Percentiles rank a stretch among this genome's conserved stretches.
These are phyloP conservation scores for Eugnorisma glareosa DNA, from an alignment of 2,888 invertebrate species.

Conservation along the genomic window DNA sequence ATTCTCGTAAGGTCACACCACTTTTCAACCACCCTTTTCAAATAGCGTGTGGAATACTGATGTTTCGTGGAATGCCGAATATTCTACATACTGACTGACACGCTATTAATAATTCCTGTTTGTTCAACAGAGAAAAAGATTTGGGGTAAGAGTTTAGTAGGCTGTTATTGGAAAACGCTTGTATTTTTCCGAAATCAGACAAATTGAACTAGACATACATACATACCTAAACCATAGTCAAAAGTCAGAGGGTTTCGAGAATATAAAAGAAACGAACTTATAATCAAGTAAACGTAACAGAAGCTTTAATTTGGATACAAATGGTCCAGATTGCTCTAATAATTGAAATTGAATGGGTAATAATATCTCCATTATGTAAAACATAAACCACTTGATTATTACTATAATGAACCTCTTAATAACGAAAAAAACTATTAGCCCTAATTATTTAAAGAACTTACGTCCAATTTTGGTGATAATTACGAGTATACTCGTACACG, in stretches of 20 bases:
- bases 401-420: background rate
- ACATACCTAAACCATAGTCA: background rate
- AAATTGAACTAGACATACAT: background rate
- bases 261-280: background rate
- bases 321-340: background rate
- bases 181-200: background rate
- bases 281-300: background rate
- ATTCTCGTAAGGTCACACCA: constrained; percentile 16
- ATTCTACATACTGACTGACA: constrained; percentile 20
- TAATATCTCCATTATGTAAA: background rate
- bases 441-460: constrained; percentile 5
- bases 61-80: constrained; percentile 27
- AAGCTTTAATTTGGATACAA: background rate
- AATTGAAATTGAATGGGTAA: background rate
- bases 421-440: background rate
- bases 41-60: constrained; percentile 20
- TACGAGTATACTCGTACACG: too few relatives aligned
- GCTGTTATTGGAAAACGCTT: background rate
- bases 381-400: background rate
- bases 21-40: constrained; percentile 31
- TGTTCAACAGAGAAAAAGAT: constrained; percentile 1
- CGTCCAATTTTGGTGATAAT: constrained; percentile 18
- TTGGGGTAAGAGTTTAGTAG: background rate
- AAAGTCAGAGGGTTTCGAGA: too few relatives aligned
- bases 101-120: constrained; percentile 9